Percentiles rank a stretch among this genome's conserved stretches.
phyloP scores from a whole-genome alignment of 53 echinoderm and acorn worm species.

The Apostichopus leukothele region DNA sequence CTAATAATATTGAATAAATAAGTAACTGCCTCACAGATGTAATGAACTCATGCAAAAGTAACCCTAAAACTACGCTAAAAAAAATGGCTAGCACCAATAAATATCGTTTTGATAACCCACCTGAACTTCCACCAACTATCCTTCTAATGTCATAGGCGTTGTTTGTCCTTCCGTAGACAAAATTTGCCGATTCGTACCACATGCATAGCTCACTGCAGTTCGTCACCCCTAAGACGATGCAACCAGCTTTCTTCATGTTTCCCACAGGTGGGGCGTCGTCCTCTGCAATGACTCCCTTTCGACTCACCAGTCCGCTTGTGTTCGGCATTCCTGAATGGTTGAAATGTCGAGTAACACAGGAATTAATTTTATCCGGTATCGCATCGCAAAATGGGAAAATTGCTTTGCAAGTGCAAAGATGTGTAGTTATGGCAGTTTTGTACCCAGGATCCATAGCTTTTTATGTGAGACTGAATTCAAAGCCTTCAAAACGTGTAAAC shows the following conservation, averaged over 20 bases:
- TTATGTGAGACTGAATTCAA: background rate
- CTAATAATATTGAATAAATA: no score
- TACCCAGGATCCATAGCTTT: background rate
- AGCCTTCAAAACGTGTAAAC: no score
- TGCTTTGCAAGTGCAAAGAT: no score
- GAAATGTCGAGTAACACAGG: background rate
- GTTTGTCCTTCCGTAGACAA: slow-evolving; percentile 84
- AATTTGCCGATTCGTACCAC: slow-evolving; percentile 97
- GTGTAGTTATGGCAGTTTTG: background rate
- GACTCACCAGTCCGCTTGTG: slow-evolving; percentile 84
- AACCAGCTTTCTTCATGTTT: slow-evolving; percentile 81
- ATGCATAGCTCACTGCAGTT: slow-evolving; percentile 96
- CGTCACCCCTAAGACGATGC: slow-evolving; percentile 85
- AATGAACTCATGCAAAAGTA: no score
- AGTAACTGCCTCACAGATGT: no score
- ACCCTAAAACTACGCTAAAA: no score
- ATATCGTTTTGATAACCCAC: slow-evolving; percentile 36
- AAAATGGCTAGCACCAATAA: background rate
- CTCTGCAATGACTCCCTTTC: slow-evolving; percentile 64
- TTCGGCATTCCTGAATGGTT: slow-evolving; percentile 76
- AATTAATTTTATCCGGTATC: background rate
- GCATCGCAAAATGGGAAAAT: no score
- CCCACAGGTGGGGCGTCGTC: slow-evolving; percentile 75
- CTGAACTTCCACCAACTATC: slow-evolving; percentile 98
- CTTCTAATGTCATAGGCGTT: slow-evolving; percentile 91